Conservation (phyloP, 1,140 invertebrate genomes). For the Myzus persicae region DNA sequence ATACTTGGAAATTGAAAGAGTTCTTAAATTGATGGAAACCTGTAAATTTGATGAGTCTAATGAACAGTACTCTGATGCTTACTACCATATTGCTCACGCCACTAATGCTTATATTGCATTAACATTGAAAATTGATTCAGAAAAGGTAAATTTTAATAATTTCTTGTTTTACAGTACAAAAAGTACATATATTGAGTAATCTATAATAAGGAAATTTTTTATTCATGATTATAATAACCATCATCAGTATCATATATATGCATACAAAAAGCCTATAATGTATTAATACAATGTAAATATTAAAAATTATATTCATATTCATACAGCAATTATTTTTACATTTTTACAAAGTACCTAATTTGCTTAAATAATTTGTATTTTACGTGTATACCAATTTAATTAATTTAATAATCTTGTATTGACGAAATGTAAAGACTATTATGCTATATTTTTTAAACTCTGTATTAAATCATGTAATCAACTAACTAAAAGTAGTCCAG, state of each 20-base stretch:
- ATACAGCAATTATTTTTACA: not conserved
- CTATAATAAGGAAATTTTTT: too few species aligned
- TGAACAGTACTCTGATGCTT: constrained; percentile 23
- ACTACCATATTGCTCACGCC: not conserved
- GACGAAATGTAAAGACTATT: too few species aligned
- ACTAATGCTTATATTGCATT: constrained; percentile 26
- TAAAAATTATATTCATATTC: not conserved
- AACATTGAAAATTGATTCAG: not conserved
- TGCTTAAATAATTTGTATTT: not conserved
- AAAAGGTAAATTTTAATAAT: constrained; percentile 24
- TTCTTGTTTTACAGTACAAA: not conserved
- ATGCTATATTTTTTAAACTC: too few species aligned
- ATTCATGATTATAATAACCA: too few species aligned
- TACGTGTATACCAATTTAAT: not conserved
- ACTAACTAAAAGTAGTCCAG: too few species aligned
- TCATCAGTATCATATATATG: not conserved
- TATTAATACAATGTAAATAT: not conserved
- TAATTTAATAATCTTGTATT: not conserved
- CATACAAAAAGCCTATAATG: not conserved
- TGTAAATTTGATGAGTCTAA: not conserved
- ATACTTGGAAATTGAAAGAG: constrained; percentile 14
- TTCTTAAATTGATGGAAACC: not conserved
- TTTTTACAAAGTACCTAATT: not conserved
- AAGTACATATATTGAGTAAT: too few species aligned
- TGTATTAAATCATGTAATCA: too few species aligned